Evolutionary conservation across 2,888 invertebrate genomes (phyloP).

Genomic region (Atethmia centrago): DNA sequence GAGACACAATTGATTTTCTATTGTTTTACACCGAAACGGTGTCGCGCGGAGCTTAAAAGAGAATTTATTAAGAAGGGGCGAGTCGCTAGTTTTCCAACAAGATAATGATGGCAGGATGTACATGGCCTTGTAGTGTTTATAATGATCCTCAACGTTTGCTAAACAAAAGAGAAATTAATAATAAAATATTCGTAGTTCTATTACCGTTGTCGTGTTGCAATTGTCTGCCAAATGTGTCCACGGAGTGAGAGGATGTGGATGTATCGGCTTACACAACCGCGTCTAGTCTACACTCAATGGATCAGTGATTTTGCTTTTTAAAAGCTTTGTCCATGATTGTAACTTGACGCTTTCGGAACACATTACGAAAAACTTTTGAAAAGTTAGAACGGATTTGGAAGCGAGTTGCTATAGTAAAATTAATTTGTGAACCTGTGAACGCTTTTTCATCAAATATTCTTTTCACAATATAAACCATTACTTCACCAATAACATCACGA

Average conservation of each 20-base stretch:
- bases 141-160: background rate
- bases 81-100: background rate
- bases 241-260: conserved; percentile 41
- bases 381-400: background rate
- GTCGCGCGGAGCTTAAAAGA: no score
- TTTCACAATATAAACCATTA: background rate
- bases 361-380: background rate
- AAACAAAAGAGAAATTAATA: conserved; percentile 31
- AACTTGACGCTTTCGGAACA: conserved; percentile 4
- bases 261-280: conserved; percentile 43
- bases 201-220: conserved; percentile 40
- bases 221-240: conserved; percentile 39
- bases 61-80: background rate
- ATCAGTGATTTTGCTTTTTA: conserved; percentile 18
- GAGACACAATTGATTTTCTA: no score
- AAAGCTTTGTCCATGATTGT: conserved; percentile 13
- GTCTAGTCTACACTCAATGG: conserved; percentile 4
- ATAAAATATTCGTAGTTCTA: conserved; percentile 23
- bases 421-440: conserved; percentile 18
- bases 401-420: background rate
- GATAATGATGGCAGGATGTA: background rate
- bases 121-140: no score
- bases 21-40: no score
- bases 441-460: background rate
- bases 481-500: conserved; percentile 1